These are phyloP conservation scores for Scylla paramamosain DNA, from an alignment of 1,140 invertebrate genomes.

Conservation along the genomic window DNA sequence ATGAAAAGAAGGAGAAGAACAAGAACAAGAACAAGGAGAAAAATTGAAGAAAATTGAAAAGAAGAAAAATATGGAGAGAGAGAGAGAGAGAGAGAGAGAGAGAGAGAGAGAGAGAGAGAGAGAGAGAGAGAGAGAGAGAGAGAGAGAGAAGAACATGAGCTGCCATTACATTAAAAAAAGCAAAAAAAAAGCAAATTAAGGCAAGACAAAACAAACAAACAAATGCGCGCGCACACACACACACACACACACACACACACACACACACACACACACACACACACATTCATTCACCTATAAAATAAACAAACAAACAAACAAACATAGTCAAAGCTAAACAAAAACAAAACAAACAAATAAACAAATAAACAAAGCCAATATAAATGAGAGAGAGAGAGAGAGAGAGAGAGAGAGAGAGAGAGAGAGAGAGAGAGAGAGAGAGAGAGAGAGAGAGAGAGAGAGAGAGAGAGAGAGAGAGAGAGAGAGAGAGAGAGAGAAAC, in stretches of 20 bases:
- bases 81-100: neutral
- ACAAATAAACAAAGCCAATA: too few relatives aligned
- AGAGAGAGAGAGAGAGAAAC: neutral
- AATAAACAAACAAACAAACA: neutral
- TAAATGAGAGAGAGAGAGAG: conserved; percentile 37
- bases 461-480: conserved; percentile 37
- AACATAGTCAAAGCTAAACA: too few relatives aligned
- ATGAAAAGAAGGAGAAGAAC: neutral
- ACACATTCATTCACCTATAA: neutral
- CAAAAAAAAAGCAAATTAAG: neutral
- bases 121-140: conserved; percentile 1
- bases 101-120: conserved; percentile 37
- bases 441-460: conserved; percentile 30
- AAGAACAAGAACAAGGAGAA: neutral
- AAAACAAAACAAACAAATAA: too few relatives aligned
- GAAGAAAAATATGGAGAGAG: neutral
- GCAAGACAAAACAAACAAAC: too few relatives aligned
- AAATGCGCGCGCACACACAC: too few relatives aligned
- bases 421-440: neutral
- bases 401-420: neutral
- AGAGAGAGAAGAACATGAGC: too few relatives aligned
- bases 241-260: too few relatives aligned
- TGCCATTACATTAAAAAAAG: too few relatives aligned
- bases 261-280: too few relatives aligned
- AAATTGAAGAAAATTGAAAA: neutral